Percentiles rank a stretch among this genome's conserved stretches.
These are phyloP conservation scores for Vombatus ursinus DNA, from an alignment of 2,113 vertebrate species.

Conservation along the genomic window DNA sequence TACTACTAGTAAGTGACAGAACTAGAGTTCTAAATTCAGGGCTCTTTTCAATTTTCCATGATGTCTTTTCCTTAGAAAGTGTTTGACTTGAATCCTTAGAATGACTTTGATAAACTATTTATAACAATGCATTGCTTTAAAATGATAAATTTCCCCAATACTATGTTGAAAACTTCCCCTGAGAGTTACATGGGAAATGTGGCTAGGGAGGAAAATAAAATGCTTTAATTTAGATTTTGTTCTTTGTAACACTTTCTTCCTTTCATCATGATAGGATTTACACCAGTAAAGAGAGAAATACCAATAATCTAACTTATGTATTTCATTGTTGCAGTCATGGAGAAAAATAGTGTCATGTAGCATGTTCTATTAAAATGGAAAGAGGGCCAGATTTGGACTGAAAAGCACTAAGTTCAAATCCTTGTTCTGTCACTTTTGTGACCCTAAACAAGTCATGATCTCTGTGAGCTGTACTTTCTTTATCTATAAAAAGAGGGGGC, in stretches of 20 bases:
- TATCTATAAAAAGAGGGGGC: not conserved
- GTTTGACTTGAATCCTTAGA: slow-evolving; percentile 45
- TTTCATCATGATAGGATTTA: not conserved
- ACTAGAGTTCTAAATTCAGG: not conserved
- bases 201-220: slow-evolving; percentile 29
- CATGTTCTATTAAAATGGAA: not conserved
- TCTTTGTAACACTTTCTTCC: not conserved
- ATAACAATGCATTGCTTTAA: slow-evolving; percentile 58
- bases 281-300: not conserved
- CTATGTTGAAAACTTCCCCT: slow-evolving; percentile 33
- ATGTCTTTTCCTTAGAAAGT: slow-evolving; percentile 6
- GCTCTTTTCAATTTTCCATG: not conserved
- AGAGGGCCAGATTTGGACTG: not conserved
- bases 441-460: not conserved
- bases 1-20: not conserved
- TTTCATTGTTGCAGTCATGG: not conserved
- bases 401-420: not conserved
- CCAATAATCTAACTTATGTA: not conserved
- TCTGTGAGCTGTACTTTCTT: not conserved
- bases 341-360: not conserved
- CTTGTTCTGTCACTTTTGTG: not conserved
- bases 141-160: slow-evolving; percentile 49
- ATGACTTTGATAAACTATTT: slow-evolving; percentile 54
- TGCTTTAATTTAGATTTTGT: slow-evolving; percentile 33
- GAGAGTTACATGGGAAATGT: slow-evolving; percentile 39